phyloP scores from a whole-genome alignment of 2,888 invertebrate species.

The Caenorhabditis auriculariae region DNA sequence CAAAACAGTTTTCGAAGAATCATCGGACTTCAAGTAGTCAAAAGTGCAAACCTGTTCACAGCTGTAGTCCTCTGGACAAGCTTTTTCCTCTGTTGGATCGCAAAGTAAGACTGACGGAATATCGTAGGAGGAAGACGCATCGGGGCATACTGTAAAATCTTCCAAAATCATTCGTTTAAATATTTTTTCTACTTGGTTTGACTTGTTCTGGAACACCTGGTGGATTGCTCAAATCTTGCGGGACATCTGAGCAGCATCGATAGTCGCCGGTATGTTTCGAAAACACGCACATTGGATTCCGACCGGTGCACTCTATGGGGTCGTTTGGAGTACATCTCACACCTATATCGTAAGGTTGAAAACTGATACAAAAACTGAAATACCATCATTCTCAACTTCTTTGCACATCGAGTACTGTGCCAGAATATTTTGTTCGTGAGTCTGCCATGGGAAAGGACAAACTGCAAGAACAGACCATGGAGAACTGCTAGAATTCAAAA shows the following conservation, averaged over 20 bases:
- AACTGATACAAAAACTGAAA: not conserved
- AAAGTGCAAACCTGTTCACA: slow-evolving; percentile 27
- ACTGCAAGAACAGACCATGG: slow-evolving; percentile 21
- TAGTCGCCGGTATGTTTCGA: slow-evolving; percentile 43
- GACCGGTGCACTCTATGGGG: slow-evolving; percentile 52
- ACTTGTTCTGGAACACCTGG: slow-evolving; percentile 52
- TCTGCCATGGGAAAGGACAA: slow-evolving; percentile 54
- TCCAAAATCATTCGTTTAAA: not conserved
- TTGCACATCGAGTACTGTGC: slow-evolving; percentile 46
- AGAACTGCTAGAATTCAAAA: not conserved
- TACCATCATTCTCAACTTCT: slow-evolving; percentile 44
- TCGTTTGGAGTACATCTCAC: slow-evolving; percentile 50
- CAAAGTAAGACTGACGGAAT: slow-evolving; percentile 47
- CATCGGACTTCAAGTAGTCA: too few relatives aligned
- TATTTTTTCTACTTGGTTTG: slow-evolving; percentile 38
- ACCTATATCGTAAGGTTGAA: slow-evolving; percentile 7
- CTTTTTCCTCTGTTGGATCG: slow-evolving; percentile 46
- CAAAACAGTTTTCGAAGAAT: too few relatives aligned
- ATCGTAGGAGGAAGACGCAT: slow-evolving; percentile 48
- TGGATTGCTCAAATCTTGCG: slow-evolving; percentile 44
- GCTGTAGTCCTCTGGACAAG: slow-evolving; percentile 43
- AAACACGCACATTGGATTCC: slow-evolving; percentile 48
- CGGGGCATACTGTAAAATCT: slow-evolving; percentile 42
- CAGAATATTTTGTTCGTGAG: slow-evolving; percentile 52
- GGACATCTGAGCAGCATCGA: slow-evolving; percentile 48